phyloP scores from a whole-genome alignment of 2,888 invertebrate species.

The Caenorhabditis sp. region DNA sequence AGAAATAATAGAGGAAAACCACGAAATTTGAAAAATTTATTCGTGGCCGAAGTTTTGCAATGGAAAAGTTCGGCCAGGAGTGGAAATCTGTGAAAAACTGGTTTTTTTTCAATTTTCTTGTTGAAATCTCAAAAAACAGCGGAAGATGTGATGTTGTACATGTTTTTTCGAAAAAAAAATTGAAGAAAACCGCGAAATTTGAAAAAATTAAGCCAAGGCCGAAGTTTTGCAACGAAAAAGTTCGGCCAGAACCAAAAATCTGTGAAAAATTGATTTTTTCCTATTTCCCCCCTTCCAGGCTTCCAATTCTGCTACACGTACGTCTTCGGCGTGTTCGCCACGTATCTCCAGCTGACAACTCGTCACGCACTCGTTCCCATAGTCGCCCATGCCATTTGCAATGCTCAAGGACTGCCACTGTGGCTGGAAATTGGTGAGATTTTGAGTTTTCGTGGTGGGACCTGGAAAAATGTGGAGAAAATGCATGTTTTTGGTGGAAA shows the following conservation, averaged over 20 bases:
- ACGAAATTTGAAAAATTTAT: no score
- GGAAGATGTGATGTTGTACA: not conserved
- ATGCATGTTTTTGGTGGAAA: not conserved
- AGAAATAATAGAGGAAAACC: not conserved
- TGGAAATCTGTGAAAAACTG: constrained; percentile 8
- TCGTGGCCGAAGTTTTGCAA: no score
- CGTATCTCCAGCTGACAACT: constrained; percentile 75
- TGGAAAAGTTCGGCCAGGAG: no score
- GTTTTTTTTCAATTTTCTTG: no score
- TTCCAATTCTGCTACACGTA: constrained; percentile 83
- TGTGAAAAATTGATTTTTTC: not conserved
- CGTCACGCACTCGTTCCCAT: constrained; percentile 78
- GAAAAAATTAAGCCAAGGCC: no score
- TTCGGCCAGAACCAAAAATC: no score
- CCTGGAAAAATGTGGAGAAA: not conserved
- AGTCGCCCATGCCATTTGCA: constrained; percentile 79
- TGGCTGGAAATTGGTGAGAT: constrained; percentile 72
- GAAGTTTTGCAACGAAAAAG: no score
- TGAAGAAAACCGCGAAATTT: not conserved
- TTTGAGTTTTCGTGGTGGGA: not conserved
- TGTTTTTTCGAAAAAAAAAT: constrained; percentile 2
- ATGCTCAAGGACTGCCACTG: constrained; percentile 78
- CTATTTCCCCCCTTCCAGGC: constrained; percentile 60
- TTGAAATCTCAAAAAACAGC: not conserved
- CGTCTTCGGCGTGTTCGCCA: constrained; percentile 81